phyloP scores from a whole-genome alignment of 2,113 vertebrate species.

The Notothenia coriiceps region DNA sequence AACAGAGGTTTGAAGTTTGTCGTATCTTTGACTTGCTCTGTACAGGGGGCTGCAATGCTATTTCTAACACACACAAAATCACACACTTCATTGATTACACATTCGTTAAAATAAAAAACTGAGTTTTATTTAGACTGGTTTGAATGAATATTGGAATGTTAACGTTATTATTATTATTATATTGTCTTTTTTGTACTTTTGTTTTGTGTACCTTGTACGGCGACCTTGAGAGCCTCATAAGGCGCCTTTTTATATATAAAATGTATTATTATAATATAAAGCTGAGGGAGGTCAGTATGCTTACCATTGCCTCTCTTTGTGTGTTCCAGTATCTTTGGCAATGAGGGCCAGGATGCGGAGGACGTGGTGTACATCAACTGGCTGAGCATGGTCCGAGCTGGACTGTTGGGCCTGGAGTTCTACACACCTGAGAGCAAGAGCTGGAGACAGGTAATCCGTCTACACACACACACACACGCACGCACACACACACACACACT shows the following conservation, averaged over 20 bases:
- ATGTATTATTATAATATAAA: too few species aligned
- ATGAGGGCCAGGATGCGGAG: conserved; percentile 86
- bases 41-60: not conserved
- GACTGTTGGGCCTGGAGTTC: conserved; percentile 91
- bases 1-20: not conserved
- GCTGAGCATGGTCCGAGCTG: conserved; percentile 92
- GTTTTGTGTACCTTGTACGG: too few species aligned
- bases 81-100: not conserved
- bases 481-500: not conserved
- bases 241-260: too few species aligned
- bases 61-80: too few species aligned
- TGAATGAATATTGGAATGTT: too few species aligned
- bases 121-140: too few species aligned
- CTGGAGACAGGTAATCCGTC: conserved; percentile 90
- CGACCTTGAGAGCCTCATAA: too few species aligned
- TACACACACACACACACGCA: too few species aligned
- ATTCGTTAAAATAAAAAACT: too few species aligned
- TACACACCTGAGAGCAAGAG: conserved; percentile 89
- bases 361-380: conserved; percentile 92
- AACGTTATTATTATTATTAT: too few species aligned
- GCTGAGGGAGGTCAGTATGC: not conserved
- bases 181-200: too few species aligned
- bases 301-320: not conserved
- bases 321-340: conserved; percentile 89
- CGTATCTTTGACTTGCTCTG: too few species aligned